Percentiles rank a stretch among this genome's conserved stretches.
Conservation (phyloP, 2,888 invertebrate genomes). For the Morpho helenor region DNA sequence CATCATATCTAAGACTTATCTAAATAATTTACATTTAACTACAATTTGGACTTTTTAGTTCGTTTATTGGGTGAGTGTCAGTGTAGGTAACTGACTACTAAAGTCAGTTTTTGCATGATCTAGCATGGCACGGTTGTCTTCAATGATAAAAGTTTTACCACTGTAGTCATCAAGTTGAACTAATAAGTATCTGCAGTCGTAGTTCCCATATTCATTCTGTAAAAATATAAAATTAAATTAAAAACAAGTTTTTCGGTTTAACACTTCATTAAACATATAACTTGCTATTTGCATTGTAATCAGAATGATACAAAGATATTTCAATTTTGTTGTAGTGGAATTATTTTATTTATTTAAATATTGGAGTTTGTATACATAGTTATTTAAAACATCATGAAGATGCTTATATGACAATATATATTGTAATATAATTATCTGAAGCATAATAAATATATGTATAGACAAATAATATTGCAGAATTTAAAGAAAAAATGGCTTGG, state of each 20-base stretch:
- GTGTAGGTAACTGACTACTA: conserved; percentile 45
- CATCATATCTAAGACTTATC: conserved; percentile 22
- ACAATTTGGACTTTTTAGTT: conserved; percentile 20
- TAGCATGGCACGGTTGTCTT: conserved; percentile 83
- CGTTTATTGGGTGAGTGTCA: conserved; percentile 49
- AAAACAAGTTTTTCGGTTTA: too few relatives aligned
- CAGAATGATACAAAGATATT: too few relatives aligned
- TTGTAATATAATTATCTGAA: too few relatives aligned
- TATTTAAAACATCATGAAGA: too few relatives aligned
- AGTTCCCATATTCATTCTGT: conserved; percentile 87
- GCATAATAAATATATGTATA: too few relatives aligned
- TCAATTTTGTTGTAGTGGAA: too few relatives aligned
- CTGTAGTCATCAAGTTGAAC: conserved; percentile 90
- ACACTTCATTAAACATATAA: too few relatives aligned
- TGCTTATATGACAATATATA: too few relatives aligned
- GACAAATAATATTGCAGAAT: too few relatives aligned
- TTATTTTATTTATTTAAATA: neutral
- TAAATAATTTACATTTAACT: conserved; percentile 33
- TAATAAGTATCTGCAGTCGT: conserved; percentile 89
- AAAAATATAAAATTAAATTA: conserved; percentile 32
- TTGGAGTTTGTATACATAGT: too few relatives aligned
- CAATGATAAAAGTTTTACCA: conserved; percentile 85
- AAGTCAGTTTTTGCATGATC: conserved; percentile 45
- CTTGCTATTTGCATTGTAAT: too few relatives aligned
- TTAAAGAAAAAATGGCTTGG: too few relatives aligned